phyloP scores from a whole-genome alignment of 2,797 vertebrate species.

The Setipinna tenuifilis region DNA sequence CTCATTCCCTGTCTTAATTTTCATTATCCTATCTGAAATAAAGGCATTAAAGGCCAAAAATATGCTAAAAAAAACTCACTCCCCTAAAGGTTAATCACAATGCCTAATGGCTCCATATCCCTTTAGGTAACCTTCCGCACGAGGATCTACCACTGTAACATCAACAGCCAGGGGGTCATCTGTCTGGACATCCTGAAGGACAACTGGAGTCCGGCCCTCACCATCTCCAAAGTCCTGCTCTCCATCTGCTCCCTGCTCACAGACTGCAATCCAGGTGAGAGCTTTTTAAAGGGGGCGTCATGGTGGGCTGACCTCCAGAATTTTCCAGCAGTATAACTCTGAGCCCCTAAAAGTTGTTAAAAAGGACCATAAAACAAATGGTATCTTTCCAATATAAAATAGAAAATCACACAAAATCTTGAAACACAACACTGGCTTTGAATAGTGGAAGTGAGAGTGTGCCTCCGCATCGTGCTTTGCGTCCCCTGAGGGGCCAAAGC shows the following conservation, averaged over 20 bases:
- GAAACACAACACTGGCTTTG: background rate
- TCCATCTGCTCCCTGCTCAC: conserved; percentile 99
- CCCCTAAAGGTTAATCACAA: background rate
- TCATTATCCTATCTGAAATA: too few relatives aligned
- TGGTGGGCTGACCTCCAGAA: background rate
- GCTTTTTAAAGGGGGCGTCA: background rate
- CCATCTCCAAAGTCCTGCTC: conserved; percentile 97
- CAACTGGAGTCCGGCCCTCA: conserved; percentile 97
- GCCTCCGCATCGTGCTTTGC: background rate
- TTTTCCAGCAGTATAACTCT: background rate
- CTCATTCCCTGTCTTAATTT: too few relatives aligned
- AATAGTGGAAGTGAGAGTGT: background rate
- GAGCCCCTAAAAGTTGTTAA: background rate
- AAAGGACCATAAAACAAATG: background rate
- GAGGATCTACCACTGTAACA: conserved; percentile 98
- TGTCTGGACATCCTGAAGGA: conserved; percentile 98
- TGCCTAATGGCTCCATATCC: background rate
- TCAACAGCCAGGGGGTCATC: conserved; percentile 98
- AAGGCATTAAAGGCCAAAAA: too few relatives aligned
- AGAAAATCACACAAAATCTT: background rate
- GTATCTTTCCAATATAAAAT: background rate
- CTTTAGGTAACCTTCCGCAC: conserved; percentile 93
- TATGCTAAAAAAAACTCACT: too few relatives aligned
- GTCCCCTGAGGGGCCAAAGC: background rate
- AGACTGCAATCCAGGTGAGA: conserved; percentile 95